Conservation (phyloP, 1,140 invertebrate species). For the Danaus plexippus region DNA sequence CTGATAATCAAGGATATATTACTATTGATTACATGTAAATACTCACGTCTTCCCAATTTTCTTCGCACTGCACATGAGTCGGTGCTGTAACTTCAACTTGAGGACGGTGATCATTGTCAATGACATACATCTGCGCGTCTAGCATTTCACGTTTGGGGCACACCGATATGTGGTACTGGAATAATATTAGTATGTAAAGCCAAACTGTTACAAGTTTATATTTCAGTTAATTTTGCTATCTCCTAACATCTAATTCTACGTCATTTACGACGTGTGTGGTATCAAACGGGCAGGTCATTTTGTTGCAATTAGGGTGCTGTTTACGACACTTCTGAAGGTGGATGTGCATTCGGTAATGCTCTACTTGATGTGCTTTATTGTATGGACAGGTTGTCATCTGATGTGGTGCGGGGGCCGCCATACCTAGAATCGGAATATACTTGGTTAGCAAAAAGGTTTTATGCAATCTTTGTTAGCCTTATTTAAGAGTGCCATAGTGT, state of each 20-base stretch:
- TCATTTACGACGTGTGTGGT: slow-evolving; percentile 46
- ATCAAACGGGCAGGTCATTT: slow-evolving; percentile 49
- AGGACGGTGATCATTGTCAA: slow-evolving; percentile 21
- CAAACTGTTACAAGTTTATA: not conserved
- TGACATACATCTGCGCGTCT: slow-evolving; percentile 34
- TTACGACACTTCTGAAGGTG: slow-evolving; percentile 58
- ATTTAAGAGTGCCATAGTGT: no score
- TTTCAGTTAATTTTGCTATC: slow-evolving; percentile 7
- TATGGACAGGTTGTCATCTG: slow-evolving; percentile 51
- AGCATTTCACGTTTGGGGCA: slow-evolving; percentile 40
- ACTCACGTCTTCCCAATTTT: no score
- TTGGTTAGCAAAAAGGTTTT: no score
- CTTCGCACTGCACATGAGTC: no score
- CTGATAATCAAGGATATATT: no score
- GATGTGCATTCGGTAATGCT: slow-evolving; percentile 46
- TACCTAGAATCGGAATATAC: slow-evolving; percentile 17
- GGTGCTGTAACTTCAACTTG: no score
- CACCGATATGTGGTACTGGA: slow-evolving; percentile 40
- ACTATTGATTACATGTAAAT: no score
- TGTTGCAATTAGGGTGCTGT: slow-evolving; percentile 36
- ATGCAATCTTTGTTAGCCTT: no score
- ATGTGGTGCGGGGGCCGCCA: slow-evolving; percentile 30
- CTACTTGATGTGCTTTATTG: slow-evolving; percentile 46
- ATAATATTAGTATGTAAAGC: slow-evolving; percentile 3
- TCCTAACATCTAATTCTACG: slow-evolving; percentile 52